Evolutionary conservation across 2,113 vertebrate genomes (phyloP), one percentile per base, ranked within the genome.

Genomic region (Catagonus wagneri): DNA sequence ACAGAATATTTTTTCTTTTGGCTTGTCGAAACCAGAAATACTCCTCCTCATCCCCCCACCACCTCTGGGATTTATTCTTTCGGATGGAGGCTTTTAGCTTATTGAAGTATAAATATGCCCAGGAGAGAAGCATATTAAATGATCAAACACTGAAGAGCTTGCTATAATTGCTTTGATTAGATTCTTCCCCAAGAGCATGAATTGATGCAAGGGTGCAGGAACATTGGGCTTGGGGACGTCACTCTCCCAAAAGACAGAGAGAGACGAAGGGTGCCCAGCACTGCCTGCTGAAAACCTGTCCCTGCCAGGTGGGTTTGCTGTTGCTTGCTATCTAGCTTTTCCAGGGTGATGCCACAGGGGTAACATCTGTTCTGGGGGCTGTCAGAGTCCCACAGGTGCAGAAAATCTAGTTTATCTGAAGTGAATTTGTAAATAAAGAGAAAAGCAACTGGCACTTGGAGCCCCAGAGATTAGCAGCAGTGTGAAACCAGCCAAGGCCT

Each of bases 391-490:
- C 95, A 75, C 60, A 93, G 74, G 92, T 89, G 68, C 79, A 87
- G 76, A 95, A 60, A 71, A 95, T 92, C 20, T 93, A 89, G 36
- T 90, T 96, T 83, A 90, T 85, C 89, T 79, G 86, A 50, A 88
- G 68, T 76, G 39, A 89, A 85, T 94, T 92, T 95, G 68, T 96
- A 98, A 97, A 90, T 95, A 74, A 22, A 88, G 84, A 90, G 60
- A 92, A 97, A 93, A 79, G 69, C 12, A 75, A 78, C 75, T 81
- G 34, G 56, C 60, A 78, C n/a, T 84, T 88, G 7, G 39, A 85
- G 58, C 12, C 89, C 60, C 9, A 25, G 90, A 93, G 97, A 90
- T 80, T 65, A 66, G 39, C 60, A n/a, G 15, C 11, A 36, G 50
- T 83, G 79, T 56, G 87, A 80, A 88, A 25, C 25, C 6, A 29